Conservation (phyloP, 2,888 invertebrate species). For the Pseudococcus longispinus region DNA sequence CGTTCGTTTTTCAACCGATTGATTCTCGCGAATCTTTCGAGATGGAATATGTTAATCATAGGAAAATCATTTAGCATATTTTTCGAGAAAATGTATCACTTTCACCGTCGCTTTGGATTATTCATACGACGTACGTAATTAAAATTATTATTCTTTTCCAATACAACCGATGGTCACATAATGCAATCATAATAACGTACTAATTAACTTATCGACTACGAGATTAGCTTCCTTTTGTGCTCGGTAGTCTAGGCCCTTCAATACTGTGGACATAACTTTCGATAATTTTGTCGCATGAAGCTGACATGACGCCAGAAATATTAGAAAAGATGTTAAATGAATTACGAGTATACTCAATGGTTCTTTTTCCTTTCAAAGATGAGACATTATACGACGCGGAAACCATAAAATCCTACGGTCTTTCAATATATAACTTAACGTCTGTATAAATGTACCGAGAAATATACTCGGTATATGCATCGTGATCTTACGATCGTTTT, state of each 20-base stretch:
- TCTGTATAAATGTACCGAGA: background rate
- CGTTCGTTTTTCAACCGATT: background rate
- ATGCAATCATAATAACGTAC: background rate
- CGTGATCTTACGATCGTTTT: background rate
- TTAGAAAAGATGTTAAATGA: no score
- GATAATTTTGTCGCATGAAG: background rate
- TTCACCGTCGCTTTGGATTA: background rate
- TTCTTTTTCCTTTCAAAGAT: background rate
- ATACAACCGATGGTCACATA: background rate
- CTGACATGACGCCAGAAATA: background rate
- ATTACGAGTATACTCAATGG: background rate
- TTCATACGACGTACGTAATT: background rate
- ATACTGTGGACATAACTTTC: background rate
- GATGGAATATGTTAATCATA: no score
- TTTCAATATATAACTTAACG: background rate
- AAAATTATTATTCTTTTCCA: background rate
- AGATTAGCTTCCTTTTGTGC: background rate
- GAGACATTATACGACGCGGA: background rate
- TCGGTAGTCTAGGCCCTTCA: background rate
- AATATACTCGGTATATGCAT: background rate
- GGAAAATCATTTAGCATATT: background rate
- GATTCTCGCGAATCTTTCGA: background rate
- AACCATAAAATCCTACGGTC: background rate
- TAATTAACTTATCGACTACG: background rate
- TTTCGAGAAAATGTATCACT: background rate